These are phyloP conservation scores for Nanorana parkeri DNA, from an alignment of 2,113 vertebrate species.

Conservation along the genomic window DNA sequence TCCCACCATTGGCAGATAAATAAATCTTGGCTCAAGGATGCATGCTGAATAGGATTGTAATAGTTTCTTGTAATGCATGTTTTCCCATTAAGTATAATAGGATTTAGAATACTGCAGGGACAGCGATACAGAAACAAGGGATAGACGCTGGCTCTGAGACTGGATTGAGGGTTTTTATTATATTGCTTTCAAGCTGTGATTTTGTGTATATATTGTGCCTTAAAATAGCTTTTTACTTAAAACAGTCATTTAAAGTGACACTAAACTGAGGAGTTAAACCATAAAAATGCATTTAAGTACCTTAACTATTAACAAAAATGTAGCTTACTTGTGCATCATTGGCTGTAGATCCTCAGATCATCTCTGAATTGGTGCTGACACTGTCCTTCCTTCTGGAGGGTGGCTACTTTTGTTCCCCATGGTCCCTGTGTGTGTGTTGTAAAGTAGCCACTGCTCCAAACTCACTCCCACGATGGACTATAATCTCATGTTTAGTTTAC, in stretches of 20 bases:
- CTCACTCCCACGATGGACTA: no score
- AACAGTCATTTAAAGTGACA: background rate
- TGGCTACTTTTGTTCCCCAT: no score
- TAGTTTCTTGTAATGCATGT: background rate
- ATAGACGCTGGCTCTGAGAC: background rate
- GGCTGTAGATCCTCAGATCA: no score
- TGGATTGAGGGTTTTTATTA: background rate
- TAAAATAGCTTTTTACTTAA: background rate
- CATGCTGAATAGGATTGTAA: constrained; percentile 2
- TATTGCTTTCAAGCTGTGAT: background rate
- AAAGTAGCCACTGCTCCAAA: no score
- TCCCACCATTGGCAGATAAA: background rate
- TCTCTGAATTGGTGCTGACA: no score
- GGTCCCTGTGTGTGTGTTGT: no score
- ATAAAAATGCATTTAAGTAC: no score
- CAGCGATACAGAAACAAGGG: background rate
- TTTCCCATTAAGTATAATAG: constrained; percentile 4
- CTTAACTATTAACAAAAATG: no score
- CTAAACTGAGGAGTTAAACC: no score
- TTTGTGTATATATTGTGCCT: background rate
- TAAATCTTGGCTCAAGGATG: constrained; percentile 3
- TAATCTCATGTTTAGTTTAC: no score
- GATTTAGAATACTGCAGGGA: constrained; percentile 21
- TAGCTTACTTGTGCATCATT: no score
- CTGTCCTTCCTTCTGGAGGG: no score